Base-by-base conservation (phyloP, 1,140 invertebrate genomes). In the Micrasema longulum region DNA sequence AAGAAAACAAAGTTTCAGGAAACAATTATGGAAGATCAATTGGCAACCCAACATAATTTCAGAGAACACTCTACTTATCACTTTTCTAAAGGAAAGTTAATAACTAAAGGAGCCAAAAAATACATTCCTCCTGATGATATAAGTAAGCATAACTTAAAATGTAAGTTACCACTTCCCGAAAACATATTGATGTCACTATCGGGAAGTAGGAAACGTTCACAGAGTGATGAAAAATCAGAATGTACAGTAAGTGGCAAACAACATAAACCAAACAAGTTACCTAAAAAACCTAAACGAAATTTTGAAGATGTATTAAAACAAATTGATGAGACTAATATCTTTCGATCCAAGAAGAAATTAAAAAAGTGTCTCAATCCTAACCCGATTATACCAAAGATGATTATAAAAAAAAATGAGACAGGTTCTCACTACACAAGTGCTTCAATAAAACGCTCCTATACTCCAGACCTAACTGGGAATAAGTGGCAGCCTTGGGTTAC, bases 401-500 rank as follows among this genome's bases (percentile, higher is more conserved):
- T 85, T 43, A 85, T 85, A 67, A 85, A 85, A 73, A 84, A 84
- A 76, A 81, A 79, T 55, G 77, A 81, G 72, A 80, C 81, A 74
- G 84, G 84, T 18, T 81, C 83, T 47, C 84, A 85, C 76, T 85
- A 84, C 75, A 78, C 83, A 6, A 85, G 84, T 65, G 79, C 77
- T 2, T 35, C 64, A 9, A 38, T 16, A 64, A 77, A 78, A 72
- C 72, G 79, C 16, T 67, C 71, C 10, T 79, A 76, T 71, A 80
- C 80, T 66, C 81, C 82, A 7, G 83, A 84, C 64, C 76, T 83
- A 43, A 83, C 81, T 3, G 82, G 83, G 9, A 80, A 80, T 53
- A 85, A 84, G 73, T 85, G 84, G 84, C 84, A 85, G 74, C 84
- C 84, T 5, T 83, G 82, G 81, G 84, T 85, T 23, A 82, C 81